A percentile compares a stretch with the other conserved stretches of the same genome.
Conservation (phyloP, 2,113 vertebrate genomes). For the Triplophysa tibetana region DNA sequence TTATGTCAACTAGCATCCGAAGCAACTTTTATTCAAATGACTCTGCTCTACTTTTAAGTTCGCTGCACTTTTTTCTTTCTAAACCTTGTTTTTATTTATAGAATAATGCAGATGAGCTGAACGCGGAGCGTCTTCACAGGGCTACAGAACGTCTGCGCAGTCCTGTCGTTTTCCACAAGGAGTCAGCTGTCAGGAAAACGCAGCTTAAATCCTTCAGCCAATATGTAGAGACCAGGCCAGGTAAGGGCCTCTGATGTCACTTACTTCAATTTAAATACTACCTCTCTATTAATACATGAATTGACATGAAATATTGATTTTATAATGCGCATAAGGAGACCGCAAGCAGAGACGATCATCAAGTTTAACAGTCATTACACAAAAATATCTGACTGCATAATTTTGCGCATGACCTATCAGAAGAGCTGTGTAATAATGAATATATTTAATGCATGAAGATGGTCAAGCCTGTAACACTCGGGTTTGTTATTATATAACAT, state of each 20-base stretch:
- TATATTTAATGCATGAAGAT: neutral
- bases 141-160: constrained; percentile 87
- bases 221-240: constrained; percentile 93
- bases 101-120: constrained; percentile 86
- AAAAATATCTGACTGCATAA: neutral
- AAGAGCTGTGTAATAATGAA: neutral
- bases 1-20: constrained; percentile 39
- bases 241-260: constrained; percentile 69
- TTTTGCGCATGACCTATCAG: neutral
- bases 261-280: neutral
- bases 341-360: no score
- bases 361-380: no score
- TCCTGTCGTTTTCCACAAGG: constrained; percentile 94
- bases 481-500: neutral
- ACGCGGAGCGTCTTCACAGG: constrained; percentile 86
- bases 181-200: constrained; percentile 92
- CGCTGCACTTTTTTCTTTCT: constrained; percentile 5
- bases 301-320: neutral
- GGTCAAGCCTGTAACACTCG: neutral
- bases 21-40: constrained; percentile 44
- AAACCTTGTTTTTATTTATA: constrained; percentile 62
- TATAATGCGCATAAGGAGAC: no score
- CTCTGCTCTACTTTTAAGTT: constrained; percentile 39
- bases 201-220: constrained; percentile 99
- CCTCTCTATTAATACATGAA: no score